Evolutionary conservation across 2,888 invertebrate genomes (phyloP), one percentile per base, ranked within the genome.

Genomic region (Drosophila austrosaltans): DNA sequence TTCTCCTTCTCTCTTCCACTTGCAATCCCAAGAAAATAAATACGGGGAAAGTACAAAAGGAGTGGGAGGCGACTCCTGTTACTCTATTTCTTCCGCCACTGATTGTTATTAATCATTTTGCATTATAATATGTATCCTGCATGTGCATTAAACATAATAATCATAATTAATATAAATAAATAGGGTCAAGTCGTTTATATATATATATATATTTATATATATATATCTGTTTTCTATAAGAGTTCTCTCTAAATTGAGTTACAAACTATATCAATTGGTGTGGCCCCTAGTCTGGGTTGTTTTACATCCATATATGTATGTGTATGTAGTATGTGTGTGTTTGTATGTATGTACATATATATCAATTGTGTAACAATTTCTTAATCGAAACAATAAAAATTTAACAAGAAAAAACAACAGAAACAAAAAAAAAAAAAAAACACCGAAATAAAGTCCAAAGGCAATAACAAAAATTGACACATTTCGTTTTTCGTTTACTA

Each of bases 281-380:
- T 82, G 87, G 87, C 82, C 87, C 87, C 87, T 70, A 81, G 72
- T 72, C 20, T 79, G 85, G 82, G 82, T 82, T 54, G 44, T 53
- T 73, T 54, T 67, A 59, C 64, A 44, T 75, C 28, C 58, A 64
- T 63, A 48, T 48, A 7, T 48, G 4, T 48, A 10, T 48, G 10
- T 48, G 22, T 25, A 2, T 44, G 7, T 44, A 20, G 20, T 48
- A 10, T 25, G 48, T 48, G 48, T 48, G 22, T 48, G 20, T 44
- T 7, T 44, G 44, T 48, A 12, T 48, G 25, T 48, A 48, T 48
- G 22, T 48, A 48, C 12, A 48, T 48, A 48, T 48, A 25, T 25
- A 48, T 48, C 12, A 48, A 48, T 48, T 25, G 10, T 16, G 22
- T 48, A 48, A 48, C 48, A 48, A 48, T 48, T 48, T 25, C 22